A percentile compares a stretch with the other conserved stretches of the same genome.
phyloP scores from a whole-genome alignment of 2,888 invertebrate species.

The Cartodere bifasciata region DNA sequence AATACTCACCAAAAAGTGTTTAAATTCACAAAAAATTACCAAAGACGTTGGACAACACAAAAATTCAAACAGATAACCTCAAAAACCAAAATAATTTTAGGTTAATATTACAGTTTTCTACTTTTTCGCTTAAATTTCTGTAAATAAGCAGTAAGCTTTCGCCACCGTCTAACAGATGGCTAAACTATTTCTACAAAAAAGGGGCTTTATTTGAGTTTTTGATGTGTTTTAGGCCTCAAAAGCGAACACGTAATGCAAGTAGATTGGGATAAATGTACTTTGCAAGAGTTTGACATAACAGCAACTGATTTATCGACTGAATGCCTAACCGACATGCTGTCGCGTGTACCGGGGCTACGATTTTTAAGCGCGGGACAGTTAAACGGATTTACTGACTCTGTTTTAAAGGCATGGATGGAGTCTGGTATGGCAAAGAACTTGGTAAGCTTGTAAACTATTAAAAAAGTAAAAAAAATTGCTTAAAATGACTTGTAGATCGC shows the following conservation, averaged over 20 bases:
- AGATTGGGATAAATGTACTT: slow-evolving; percentile 87
- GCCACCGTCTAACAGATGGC: not conserved
- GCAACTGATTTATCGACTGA: slow-evolving; percentile 93
- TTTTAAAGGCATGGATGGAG: slow-evolving; percentile 84
- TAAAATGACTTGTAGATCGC: slow-evolving; percentile 43
- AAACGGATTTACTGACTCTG: slow-evolving; percentile 94
- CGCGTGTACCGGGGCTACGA: slow-evolving; percentile 70
- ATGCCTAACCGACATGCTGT: slow-evolving; percentile 84
- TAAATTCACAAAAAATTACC: too few relatives aligned
- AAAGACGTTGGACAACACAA: too few relatives aligned
- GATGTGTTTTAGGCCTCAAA: slow-evolving; percentile 62
- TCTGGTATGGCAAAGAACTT: slow-evolving; percentile 57
- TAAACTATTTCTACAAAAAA: too few relatives aligned
- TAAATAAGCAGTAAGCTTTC: slow-evolving; percentile 1
- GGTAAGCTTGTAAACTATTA: slow-evolving; percentile 18
- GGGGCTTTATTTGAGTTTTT: too few relatives aligned
- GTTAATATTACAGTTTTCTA: too few relatives aligned
- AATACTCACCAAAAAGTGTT: not conserved
- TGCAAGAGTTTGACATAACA: slow-evolving; percentile 93
- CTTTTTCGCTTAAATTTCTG: not conserved
- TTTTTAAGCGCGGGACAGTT: slow-evolving; percentile 93
- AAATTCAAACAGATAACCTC: too few relatives aligned
- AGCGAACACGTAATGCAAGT: slow-evolving; percentile 90
- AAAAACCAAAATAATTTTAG: too few relatives aligned
- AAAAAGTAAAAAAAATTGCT: slow-evolving; percentile 14